Conservation (phyloP, 2,113 vertebrate species). For the Paramisgurnus dabryanus region DNA sequence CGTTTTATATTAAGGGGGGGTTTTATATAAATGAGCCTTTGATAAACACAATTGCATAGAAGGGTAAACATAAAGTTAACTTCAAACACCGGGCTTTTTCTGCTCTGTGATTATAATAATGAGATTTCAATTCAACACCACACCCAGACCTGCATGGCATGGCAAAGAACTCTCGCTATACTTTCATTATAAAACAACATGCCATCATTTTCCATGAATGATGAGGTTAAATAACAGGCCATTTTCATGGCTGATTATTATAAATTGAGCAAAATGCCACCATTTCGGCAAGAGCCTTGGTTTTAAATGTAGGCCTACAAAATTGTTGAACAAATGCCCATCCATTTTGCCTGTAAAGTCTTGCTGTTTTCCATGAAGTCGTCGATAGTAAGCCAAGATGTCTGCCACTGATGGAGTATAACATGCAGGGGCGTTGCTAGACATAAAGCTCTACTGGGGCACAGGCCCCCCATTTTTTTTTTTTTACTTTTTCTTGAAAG, state of each 20-base stretch:
- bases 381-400: not conserved
- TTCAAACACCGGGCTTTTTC: constrained; percentile 53
- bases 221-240: constrained; percentile 32
- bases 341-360: not conserved
- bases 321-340: constrained; percentile 15
- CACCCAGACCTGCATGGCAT: constrained; percentile 32
- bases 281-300: not conserved
- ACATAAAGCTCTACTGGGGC: too few relatives aligned
- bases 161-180: not conserved
- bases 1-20: constrained; percentile 9
- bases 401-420: not conserved
- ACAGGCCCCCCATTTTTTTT: too few relatives aligned
- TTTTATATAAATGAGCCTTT: constrained; percentile 18
- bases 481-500: too few relatives aligned
- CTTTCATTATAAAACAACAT: constrained; percentile 35
- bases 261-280: constrained; percentile 44
- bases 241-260: constrained; percentile 43
- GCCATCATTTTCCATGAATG: constrained; percentile 50
- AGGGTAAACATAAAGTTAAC: constrained; percentile 22
- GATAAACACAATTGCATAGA: constrained; percentile 43
- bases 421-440: too few relatives aligned
- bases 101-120: constrained; percentile 56
- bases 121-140: constrained; percentile 42
- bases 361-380: constrained; percentile 14
- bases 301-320: not conserved